phyloP scores from a whole-genome alignment of 2,888 invertebrate genomes.

The Mesochorus sp. region DNA sequence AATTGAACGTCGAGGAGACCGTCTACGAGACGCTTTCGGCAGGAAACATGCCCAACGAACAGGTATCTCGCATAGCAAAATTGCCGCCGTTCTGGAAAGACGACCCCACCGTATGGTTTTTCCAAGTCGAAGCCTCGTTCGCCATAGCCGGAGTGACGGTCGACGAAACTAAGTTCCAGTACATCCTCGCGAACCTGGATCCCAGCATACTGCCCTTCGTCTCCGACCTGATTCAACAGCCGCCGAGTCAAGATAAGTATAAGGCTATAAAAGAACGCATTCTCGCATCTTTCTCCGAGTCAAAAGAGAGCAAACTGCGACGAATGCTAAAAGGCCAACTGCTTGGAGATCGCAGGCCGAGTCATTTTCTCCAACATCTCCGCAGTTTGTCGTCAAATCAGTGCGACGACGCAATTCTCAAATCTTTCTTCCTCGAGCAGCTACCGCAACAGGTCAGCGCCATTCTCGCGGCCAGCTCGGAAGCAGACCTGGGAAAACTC shows the following conservation, averaged over 20 bases:
- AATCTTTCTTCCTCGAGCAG: constrained; percentile 38
- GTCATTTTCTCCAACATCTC: constrained; percentile 41
- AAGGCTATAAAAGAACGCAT: constrained; percentile 16
- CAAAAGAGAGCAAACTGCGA: constrained; percentile 32
- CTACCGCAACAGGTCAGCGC: constrained; percentile 39
- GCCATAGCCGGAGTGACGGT: background rate
- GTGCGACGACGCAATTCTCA: constrained; percentile 26
- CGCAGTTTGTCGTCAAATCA: constrained; percentile 25
- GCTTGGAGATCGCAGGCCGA: constrained; percentile 41
- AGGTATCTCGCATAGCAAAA: constrained; percentile 4
- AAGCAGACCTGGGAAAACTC: constrained; percentile 15
- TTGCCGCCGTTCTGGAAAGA: constrained; percentile 32
- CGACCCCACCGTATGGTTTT: constrained; percentile 22
- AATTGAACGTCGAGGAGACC: background rate
- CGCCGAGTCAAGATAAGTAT: constrained; percentile 30
- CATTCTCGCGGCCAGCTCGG: constrained; percentile 25
- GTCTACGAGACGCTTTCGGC: background rate
- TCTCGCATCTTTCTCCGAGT: constrained; percentile 27
- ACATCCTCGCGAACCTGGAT: constrained; percentile 16
- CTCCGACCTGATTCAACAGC: constrained; percentile 18
- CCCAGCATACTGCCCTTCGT: background rate
- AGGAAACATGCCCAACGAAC: background rate
- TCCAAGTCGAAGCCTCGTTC: constrained; percentile 24
- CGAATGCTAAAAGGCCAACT: constrained; percentile 44
- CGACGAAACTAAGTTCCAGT: constrained; percentile 15